These are phyloP conservation scores for Lordiphosa fenestrarum DNA, from an alignment of 2,888 invertebrate genomes.

Conservation along the genomic window DNA sequence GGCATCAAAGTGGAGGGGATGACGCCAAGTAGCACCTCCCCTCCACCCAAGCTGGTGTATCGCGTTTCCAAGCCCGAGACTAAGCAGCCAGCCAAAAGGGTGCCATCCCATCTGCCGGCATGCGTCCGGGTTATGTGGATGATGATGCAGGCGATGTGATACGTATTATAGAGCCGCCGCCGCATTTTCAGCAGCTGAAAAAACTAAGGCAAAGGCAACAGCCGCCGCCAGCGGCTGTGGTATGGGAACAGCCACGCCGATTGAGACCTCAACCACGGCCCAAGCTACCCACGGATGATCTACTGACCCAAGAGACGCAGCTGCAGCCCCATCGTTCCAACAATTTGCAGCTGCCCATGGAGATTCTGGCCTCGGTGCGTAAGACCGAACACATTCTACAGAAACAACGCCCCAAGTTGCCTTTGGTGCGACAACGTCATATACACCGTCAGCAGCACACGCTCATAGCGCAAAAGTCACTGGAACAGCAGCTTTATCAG, in stretches of 20 bases:
- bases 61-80: conserved; percentile 58
- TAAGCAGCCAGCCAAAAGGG: conserved; percentile 50
- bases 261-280: conserved; percentile 22
- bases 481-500: conserved; percentile 90
- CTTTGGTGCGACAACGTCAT: conserved; percentile 82
- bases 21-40: not conserved
- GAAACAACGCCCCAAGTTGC: conserved; percentile 77
- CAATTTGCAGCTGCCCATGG: conserved; percentile 60
- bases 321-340: conserved; percentile 26
- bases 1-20: conserved; percentile 40
- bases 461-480: conserved; percentile 90
- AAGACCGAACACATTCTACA: conserved; percentile 77
- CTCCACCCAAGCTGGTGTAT: conserved; percentile 36
- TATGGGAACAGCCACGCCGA: conserved; percentile 37
- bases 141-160: conserved; percentile 75
- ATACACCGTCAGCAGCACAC: conserved; percentile 87
- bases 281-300: conserved; percentile 30
- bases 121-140: conserved; percentile 63
- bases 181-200: conserved; percentile 70
- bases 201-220: conserved; percentile 43
- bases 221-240: conserved; percentile 7
- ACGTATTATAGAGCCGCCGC: conserved; percentile 76
- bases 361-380: conserved; percentile 74
- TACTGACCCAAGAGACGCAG: conserved; percentile 54
- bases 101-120: conserved; percentile 65